Evolutionary conservation across 2,113 vertebrate species (phyloP), one percentile per base, ranked within the genome.

Genomic region (Gymnarchus niloticus): DNA sequence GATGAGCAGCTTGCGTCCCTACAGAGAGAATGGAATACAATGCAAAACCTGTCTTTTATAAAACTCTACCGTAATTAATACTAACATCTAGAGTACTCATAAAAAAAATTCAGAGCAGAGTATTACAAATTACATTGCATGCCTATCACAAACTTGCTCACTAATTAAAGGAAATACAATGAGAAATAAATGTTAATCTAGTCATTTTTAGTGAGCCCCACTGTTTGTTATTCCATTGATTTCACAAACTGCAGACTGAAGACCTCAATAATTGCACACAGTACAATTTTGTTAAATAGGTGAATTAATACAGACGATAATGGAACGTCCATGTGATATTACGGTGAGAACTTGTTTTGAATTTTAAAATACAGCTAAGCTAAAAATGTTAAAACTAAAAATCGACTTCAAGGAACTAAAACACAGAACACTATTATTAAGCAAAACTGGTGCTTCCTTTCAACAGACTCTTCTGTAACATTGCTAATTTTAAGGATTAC

Each of bases 1-100:
- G 91, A 99, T 99, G 6, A 99, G 95, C 7, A 99, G 96, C 92
- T 99, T 99, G 14, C 98, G 96, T 9, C 97, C 96, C 98, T 98
- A 92, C 0, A 25, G 84, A 19, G 49, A 3, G n/a, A 14, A 41
- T 17, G 37, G 21, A 28, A n/a, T 14, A 76, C 48, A 54, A 19
- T 73, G 14, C 0, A 69, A 37, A 14, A 37, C 12, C 33, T 19
- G 33, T 73, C 12, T 73, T 73, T 73, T 69, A 17, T 17, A 69
- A 73, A 73, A 17, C 14, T 37, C 14, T 73, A 73, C 7, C 41
- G 33, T 41, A 41, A 73, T 73, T 73, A 73, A 41, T 6, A 41
- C 33, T 73, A 33, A 41, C 33, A 3, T 2, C 61, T 37, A 10
- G 12, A 69, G 61, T 33, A 37, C 1, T 69, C 12, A 37, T 69